These are phyloP conservation scores for Drosophila serrata DNA, from an alignment of 1,140 invertebrate species.

Conservation along the genomic window DNA sequence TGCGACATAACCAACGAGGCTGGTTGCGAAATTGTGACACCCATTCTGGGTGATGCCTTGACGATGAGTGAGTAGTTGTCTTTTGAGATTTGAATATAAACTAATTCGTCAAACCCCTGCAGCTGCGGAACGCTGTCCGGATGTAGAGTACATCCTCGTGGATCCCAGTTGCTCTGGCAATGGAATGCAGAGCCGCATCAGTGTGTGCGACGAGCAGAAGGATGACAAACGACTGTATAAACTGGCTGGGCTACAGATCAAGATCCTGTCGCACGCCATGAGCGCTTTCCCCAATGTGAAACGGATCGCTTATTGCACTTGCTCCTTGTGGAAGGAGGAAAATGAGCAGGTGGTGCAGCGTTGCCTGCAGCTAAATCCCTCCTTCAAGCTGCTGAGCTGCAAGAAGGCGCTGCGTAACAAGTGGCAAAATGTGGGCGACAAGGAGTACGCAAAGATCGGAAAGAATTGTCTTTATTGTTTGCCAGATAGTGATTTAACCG, in stretches of 20 bases:
- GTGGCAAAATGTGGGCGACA: constrained; percentile 90
- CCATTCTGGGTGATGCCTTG: constrained; percentile 90
- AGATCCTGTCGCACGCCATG: constrained; percentile 94
- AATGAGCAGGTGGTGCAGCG: constrained; percentile 91
- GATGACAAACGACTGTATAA: constrained; percentile 87
- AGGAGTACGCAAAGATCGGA: constrained; percentile 87
- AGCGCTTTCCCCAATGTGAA: constrained; percentile 93
- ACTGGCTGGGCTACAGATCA: constrained; percentile 93
- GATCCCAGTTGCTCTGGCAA: constrained; percentile 98
- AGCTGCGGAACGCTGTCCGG: constrained; percentile 86
- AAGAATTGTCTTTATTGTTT: constrained; percentile 92
- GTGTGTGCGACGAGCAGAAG: constrained; percentile 74
- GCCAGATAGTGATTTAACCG: constrained; percentile 92
- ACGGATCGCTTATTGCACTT: constrained; percentile 97
- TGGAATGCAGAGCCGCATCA: constrained; percentile 89
- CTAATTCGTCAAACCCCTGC: not conserved
- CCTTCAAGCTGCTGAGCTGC: constrained; percentile 88
- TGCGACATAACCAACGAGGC: constrained; percentile 88
- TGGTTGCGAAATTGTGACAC: constrained; percentile 89
- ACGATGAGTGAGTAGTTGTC: constrained; percentile 86
- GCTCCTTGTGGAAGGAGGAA: constrained; percentile 95
- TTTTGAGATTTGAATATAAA: not conserved
- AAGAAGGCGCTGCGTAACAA: constrained; percentile 87
- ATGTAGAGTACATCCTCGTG: constrained; percentile 95
- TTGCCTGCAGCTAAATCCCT: constrained; percentile 87